Conservation (phyloP, 2,797 vertebrate genomes). For the Siniperca scherzeri region DNA sequence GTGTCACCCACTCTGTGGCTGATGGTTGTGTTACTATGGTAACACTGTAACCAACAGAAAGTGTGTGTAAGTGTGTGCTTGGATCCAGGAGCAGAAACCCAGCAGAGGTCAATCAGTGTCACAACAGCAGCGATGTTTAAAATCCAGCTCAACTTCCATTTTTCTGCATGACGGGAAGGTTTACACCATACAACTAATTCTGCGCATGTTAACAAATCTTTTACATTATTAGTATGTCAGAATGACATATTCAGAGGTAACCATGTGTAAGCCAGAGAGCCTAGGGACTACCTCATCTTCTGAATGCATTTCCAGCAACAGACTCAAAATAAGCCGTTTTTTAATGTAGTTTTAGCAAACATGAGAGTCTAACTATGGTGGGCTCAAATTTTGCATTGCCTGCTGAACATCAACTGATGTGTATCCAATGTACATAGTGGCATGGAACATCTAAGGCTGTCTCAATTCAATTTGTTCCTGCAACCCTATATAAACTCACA, state of each 20-base stretch:
- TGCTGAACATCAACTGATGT: not conserved
- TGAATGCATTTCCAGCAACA: not conserved
- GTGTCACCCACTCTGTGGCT: constrained; percentile 71
- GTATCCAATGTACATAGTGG: not conserved
- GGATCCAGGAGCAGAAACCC: constrained; percentile 49
- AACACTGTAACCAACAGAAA: constrained; percentile 73
- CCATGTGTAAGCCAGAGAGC: not conserved
- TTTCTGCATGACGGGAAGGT: not conserved
- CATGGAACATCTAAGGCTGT: not conserved
- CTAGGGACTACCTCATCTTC: not conserved
- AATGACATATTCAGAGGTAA: not conserved
- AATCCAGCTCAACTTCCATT: constrained; percentile 21
- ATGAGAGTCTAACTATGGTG: not conserved
- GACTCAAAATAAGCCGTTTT: not conserved
- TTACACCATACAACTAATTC: not conserved
- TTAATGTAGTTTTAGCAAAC: not conserved
- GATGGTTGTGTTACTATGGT: constrained; percentile 77
- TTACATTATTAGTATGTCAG: not conserved
- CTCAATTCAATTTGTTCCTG: constrained; percentile 1
- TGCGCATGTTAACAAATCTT: not conserved
- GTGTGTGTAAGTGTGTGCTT: constrained; percentile 14
- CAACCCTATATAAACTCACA: not conserved
- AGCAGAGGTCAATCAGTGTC: constrained; percentile 69
- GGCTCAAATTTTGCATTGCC: not conserved
- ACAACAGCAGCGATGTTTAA: constrained; percentile 31